phyloP scores from a whole-genome alignment of 2,113 vertebrate genomes.

The Verasper variegatus region DNA sequence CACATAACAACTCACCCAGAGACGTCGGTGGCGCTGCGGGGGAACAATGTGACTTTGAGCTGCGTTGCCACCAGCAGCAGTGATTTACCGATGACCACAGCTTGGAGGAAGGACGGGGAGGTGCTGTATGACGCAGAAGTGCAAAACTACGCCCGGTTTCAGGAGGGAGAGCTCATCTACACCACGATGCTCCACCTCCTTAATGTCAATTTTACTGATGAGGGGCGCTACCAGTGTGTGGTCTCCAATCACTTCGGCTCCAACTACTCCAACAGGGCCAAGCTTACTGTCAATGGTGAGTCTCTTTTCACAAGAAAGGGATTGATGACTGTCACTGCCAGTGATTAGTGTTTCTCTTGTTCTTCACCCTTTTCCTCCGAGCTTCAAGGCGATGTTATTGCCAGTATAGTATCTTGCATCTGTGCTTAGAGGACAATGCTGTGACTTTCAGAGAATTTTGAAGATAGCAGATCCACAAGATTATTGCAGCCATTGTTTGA shows the following conservation, averaged over 20 bases:
- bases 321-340: not conserved
- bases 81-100: slow-evolving; percentile 94
- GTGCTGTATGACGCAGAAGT: slow-evolving; percentile 91
- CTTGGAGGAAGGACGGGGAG: slow-evolving; percentile 97
- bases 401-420: not conserved
- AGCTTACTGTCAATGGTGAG: slow-evolving; percentile 96
- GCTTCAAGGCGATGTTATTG: not conserved
- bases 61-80: slow-evolving; percentile 97
- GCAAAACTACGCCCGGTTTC: slow-evolving; percentile 89
- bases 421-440: not conserved
- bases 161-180: slow-evolving; percentile 90
- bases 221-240: slow-evolving; percentile 97
- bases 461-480: not conserved
- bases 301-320: not conserved
- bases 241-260: slow-evolving; percentile 98
- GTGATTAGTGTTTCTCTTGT: not conserved
- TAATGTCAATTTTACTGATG: slow-evolving; percentile 89
- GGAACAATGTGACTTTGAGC: slow-evolving; percentile 92
- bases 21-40: slow-evolving; percentile 91
- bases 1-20: slow-evolving; percentile 95
- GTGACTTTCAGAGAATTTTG: not conserved
- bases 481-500: not conserved
- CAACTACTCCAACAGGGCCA: slow-evolving; percentile 94
- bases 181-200: slow-evolving; percentile 91
- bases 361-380: not conserved